Percentiles rank a stretch among this genome's conserved stretches.
phyloP scores from a whole-genome alignment of 2,797 vertebrate genomes.

The Semotilus atromaculatus region DNA sequence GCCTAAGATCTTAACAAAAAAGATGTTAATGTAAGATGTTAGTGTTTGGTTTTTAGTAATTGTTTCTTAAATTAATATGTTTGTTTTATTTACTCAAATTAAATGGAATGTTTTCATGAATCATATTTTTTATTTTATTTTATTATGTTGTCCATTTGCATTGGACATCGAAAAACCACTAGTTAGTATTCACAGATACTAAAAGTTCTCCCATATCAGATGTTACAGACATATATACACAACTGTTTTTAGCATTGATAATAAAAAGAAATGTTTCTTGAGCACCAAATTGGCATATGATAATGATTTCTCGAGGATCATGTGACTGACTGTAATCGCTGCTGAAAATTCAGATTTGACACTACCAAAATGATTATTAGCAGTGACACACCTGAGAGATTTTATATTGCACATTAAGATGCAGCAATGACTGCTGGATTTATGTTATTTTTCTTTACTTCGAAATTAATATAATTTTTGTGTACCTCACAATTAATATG shows the following conservation, averaged over 20 bases:
- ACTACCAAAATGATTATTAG: not conserved
- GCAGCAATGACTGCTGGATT: not conserved
- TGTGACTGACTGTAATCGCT: not conserved
- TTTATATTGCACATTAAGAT: not conserved
- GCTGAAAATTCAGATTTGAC: not conserved
- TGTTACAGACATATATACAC: no score
- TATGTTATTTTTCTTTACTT: not conserved
- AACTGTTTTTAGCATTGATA: not conserved
- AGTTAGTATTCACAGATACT: not conserved
- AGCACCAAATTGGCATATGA: not conserved
- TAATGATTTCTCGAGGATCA: not conserved
- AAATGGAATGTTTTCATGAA: not conserved
- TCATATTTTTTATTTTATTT: not conserved
- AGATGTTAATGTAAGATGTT: slow-evolving; percentile 10
- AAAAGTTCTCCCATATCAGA: not conserved
- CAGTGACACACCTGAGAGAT: not conserved
- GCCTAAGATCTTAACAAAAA: not conserved
- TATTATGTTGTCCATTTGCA: not conserved
- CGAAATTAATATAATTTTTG: not conserved
- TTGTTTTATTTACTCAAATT: not conserved
- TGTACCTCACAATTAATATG: not conserved
- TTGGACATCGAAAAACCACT: not conserved
- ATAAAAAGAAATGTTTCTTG: not conserved
- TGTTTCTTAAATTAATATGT: not conserved
- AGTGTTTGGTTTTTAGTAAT: not conserved